Conservation (phyloP, 2,888 invertebrate genomes). For the Acrocyrtus sp. region DNA sequence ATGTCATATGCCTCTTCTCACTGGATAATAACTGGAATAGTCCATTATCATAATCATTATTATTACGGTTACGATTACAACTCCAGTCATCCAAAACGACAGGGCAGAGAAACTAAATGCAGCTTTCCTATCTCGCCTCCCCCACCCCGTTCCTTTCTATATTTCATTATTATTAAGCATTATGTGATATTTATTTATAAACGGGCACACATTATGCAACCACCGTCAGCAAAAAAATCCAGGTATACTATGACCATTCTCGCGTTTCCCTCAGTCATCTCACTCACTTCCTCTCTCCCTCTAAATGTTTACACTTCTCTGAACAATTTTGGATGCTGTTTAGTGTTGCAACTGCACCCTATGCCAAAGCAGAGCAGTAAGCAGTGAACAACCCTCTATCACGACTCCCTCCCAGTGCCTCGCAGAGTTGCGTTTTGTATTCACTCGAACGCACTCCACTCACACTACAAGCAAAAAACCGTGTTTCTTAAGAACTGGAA, state of each 20-base stretch:
- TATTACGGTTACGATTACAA: background rate
- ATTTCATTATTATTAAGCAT: background rate
- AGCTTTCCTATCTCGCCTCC: background rate
- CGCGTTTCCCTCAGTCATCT: background rate
- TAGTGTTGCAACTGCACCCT: no score
- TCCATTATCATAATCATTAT: background rate
- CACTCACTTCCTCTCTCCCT: background rate
- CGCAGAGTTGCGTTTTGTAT: constrained; percentile 2
- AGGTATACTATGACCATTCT: no score
- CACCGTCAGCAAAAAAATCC: no score
- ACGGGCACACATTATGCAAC: no score
- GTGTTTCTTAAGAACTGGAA: no score
- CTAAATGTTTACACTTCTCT: no score
- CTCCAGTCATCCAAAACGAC: background rate
- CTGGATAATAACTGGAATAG: constrained; percentile 11
- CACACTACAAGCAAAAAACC: no score
- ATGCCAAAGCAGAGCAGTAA: no score
- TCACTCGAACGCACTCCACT: constrained; percentile 5
- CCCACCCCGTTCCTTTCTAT: background rate
- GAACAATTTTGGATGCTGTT: no score
- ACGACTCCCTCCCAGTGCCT: no score
- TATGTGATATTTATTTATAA: background rate
- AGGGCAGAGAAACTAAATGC: background rate
- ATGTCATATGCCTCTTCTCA: no score
- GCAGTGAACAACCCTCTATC: no score